Evolutionary conservation across 1,140 invertebrate species (phyloP).

Genomic region (Ostrea edulis): DNA sequence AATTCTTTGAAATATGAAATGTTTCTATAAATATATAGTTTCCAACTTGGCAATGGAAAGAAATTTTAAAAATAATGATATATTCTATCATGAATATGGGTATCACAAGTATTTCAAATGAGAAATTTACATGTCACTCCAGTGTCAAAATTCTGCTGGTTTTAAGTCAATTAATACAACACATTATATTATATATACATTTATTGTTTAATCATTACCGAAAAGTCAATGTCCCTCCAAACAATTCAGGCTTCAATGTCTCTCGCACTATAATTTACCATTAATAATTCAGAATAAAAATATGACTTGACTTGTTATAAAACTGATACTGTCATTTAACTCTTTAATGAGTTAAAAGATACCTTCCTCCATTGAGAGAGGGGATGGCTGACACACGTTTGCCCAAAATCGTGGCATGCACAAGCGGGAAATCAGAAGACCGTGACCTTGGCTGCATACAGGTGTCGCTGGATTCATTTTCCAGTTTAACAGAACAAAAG

Average conservation of each 20-base stretch:
- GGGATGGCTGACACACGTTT: neutral
- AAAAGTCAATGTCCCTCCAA: neutral
- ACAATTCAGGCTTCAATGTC: neutral
- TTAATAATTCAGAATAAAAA: neutral
- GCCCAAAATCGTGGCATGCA: neutral
- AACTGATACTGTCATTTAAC: neutral
- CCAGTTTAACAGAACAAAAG: neutral
- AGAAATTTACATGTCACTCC: neutral
- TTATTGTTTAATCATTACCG: neutral
- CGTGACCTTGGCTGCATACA: neutral
- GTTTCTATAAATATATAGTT: neutral
- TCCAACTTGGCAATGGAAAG: neutral
- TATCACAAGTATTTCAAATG: neutral
- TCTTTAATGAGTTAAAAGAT: neutral
- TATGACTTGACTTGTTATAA: neutral
- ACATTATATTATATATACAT: neutral
- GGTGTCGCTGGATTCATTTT: conserved; percentile 21
- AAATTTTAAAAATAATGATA: neutral
- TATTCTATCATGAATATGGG: too few species aligned
- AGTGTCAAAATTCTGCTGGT: neutral
- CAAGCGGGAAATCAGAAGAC: neutral
- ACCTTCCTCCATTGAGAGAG: neutral
- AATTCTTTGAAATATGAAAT: neutral
- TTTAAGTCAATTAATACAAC: neutral
- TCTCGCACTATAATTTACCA: neutral